Evolutionary conservation across 2,113 vertebrate species (phyloP), one percentile per base, ranked within the genome.

Genomic region (Raja brachyura): DNA sequence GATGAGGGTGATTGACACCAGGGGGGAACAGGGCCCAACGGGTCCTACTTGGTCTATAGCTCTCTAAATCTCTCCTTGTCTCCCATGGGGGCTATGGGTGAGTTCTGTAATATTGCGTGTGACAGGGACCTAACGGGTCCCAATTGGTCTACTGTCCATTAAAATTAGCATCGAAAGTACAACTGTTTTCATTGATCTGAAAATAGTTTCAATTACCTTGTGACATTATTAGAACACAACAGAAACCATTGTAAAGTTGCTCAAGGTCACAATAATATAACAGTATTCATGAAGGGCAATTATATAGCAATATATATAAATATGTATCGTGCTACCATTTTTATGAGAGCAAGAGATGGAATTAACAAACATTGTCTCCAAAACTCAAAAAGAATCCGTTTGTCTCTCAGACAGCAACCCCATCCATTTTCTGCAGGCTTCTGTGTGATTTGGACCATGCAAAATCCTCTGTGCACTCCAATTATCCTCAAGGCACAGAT

Each of bases 361-460:
- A 54, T 83, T 83, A 83, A 83, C 79, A 83, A 83, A 20, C 79
- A 25, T 25, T 18, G 48, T 56, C 48, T 66, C 66, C 61, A 90
- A 68, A 90, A 68, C 86, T 68, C 86, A 31, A 90, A 63, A 83
- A 90, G 61, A 61, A 20, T 90, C 31, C 66, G 86, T 33, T 90
- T 90, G 66, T 90, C 61, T 66, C 7, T 63, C 61, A 90, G n/a
- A 6, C 86, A 90, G 61, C 59, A 68, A 61, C 86, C 86, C 14
- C 61, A 68, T 68, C 6, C 5, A 90, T 33, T 90, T 90, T 33
- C 86, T 90, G 13, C 86, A 90, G 61, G 14, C 61, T 66, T 63
- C 61, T 33, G 16, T 68, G 28, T 90, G 86, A 90, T 90, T 90
- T 90, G 61, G 59, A 90, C 86, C 86, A 68, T 90, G 61, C 31